These are phyloP conservation scores for Cirrhinus molitorella DNA, from an alignment of 2,797 vertebrate species.

Conservation along the genomic window DNA sequence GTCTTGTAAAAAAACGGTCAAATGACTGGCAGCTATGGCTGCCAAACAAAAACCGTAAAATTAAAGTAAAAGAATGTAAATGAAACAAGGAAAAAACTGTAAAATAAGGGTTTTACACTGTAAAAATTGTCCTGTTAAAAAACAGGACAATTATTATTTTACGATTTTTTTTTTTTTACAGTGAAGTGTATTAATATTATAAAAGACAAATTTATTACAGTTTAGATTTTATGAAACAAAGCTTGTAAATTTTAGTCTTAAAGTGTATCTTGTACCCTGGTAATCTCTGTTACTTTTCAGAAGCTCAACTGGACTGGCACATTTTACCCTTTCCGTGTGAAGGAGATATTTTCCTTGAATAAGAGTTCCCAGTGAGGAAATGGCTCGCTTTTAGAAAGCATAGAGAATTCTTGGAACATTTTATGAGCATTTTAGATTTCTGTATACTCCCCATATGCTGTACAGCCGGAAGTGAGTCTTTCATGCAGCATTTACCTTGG, in stretches of 20 bases:
- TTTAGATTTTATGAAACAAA: neutral
- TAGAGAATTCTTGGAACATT: neutral
- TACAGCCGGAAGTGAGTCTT: neutral
- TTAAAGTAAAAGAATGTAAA: too few species aligned
- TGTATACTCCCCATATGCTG: neutral
- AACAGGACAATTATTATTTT: too few species aligned
- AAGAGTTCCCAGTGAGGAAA: too few species aligned
- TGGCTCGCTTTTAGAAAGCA: neutral
- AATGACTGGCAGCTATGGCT: too few species aligned
- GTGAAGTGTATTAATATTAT: conserved; percentile 1
- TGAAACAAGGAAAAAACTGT: too few species aligned
- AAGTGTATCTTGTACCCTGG: neutral
- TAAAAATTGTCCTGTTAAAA: too few species aligned
- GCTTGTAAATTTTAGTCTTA: neutral
- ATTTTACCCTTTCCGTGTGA: neutral
- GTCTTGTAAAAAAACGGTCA: too few species aligned
- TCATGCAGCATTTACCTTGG: neutral
- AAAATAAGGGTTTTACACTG: too few species aligned
- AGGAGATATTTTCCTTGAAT: neutral
- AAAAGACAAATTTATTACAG: neutral
- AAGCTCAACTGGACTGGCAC: neutral
- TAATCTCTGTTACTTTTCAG: neutral
- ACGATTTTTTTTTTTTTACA: too few species aligned
- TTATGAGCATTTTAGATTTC: neutral
- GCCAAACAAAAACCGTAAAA: too few species aligned